These are phyloP conservation scores for Drosophila silvestris DNA, from an alignment of 2,888 invertebrate genomes.

Conservation along the genomic window DNA sequence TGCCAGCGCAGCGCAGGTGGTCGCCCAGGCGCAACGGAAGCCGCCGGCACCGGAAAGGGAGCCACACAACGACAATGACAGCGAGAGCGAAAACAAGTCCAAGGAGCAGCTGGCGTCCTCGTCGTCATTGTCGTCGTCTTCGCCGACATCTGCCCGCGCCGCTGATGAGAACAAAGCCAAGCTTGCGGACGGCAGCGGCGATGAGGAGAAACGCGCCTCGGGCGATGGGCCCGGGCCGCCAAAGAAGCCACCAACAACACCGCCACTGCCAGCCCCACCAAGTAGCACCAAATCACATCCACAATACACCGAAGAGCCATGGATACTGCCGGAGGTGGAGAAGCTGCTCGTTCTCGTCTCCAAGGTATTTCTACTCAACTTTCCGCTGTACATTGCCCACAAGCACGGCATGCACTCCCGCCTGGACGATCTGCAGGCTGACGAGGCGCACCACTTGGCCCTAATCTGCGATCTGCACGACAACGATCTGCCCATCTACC, in stretches of 20 bases:
- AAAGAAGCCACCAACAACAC: slow-evolving; percentile 48
- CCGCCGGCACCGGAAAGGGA: slow-evolving; percentile 32
- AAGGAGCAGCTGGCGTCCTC: slow-evolving; percentile 52
- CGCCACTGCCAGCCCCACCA: slow-evolving; percentile 26
- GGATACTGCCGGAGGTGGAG: slow-evolving; percentile 94
- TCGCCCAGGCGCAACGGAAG: slow-evolving; percentile 65
- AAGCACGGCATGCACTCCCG: slow-evolving; percentile 93
- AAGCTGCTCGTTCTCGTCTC: slow-evolving; percentile 94
- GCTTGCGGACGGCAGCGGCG: slow-evolving; percentile 23
- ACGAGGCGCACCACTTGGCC: slow-evolving; percentile 88
- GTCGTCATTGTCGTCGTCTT: slow-evolving; percentile 24
- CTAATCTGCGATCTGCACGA: slow-evolving; percentile 95
- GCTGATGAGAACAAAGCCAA: slow-evolving; percentile 44
- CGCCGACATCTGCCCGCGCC: slow-evolving; percentile 11
- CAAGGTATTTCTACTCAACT: slow-evolving; percentile 95
- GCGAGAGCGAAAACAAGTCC: slow-evolving; percentile 42
- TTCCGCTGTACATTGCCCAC: slow-evolving; percentile 94
- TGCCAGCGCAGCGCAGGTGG: slow-evolving; percentile 64
- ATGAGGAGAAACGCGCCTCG: slow-evolving; percentile 56
- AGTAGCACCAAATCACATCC: slow-evolving; percentile 56
- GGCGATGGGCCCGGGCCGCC: slow-evolving; percentile 65
- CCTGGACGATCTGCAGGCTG: slow-evolving; percentile 92
- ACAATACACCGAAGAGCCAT: slow-evolving; percentile 86
- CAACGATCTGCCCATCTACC: slow-evolving; percentile 95
- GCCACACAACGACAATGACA: slow-evolving; percentile 34